Conservation (phyloP, 2,797 vertebrate genomes). For the Buceros bicornis region DNA sequence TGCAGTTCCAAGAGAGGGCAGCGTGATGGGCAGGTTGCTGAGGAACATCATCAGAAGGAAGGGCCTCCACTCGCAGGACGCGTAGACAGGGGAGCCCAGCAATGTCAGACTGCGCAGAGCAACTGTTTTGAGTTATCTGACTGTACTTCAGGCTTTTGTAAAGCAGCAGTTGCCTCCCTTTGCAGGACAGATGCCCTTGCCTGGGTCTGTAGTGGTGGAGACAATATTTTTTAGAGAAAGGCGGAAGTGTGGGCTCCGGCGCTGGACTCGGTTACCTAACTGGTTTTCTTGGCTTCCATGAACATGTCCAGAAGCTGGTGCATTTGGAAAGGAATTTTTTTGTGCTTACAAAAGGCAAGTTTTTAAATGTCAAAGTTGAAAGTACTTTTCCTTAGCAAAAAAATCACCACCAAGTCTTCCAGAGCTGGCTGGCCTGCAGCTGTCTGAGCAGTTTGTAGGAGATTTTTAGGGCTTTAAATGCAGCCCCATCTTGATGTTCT, state of each 20-base stretch:
- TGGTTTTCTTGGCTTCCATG: slow-evolving; percentile 30
- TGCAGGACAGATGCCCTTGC: neutral
- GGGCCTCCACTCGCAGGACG: neutral
- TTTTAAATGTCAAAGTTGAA: slow-evolving; percentile 54
- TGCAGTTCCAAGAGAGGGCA: neutral
- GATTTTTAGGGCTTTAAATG: neutral
- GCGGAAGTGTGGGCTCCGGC: neutral
- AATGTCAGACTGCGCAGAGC: neutral
- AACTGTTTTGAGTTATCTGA: neutral
- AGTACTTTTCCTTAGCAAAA: slow-evolving; percentile 23
- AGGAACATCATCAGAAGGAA: neutral
- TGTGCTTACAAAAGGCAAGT: rapidly evolving
- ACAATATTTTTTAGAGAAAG: neutral
- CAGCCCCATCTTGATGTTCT: neutral
- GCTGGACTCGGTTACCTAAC: neutral
- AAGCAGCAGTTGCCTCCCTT: neutral
- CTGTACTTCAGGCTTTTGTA: neutral
- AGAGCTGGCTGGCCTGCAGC: neutral
- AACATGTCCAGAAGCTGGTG: neutral
- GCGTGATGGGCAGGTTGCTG: neutral
- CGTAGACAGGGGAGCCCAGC: rapidly evolving
- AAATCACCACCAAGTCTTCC: neutral
- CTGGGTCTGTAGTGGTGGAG: neutral
- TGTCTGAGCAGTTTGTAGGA: neutral
- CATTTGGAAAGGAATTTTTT: slow-evolving; percentile 2